A percentile compares a stretch with the other conserved stretches of the same genome.
phyloP scores from a whole-genome alignment of 2,113 vertebrate species.

The Platichthys flesus region DNA sequence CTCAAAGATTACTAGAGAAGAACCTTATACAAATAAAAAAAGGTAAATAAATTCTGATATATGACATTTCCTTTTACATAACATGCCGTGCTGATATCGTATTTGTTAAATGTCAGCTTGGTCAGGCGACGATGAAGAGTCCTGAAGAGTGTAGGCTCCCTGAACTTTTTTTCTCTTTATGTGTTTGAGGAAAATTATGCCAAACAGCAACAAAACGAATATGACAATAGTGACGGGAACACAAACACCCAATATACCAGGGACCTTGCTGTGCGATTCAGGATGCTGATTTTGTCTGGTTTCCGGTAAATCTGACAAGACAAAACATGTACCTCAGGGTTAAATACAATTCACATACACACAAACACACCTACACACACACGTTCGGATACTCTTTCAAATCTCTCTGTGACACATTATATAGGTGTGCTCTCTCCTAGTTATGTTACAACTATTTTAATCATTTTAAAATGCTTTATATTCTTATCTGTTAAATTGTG shows the following conservation, averaged over 20 bases:
- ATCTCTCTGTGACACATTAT: too few species aligned
- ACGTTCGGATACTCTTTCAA: too few species aligned
- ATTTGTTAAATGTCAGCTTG: too few species aligned
- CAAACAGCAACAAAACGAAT: not conserved
- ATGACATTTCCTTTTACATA: too few species aligned
- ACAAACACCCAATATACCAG: not conserved
- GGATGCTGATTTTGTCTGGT: too few species aligned
- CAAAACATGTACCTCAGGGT: not conserved
- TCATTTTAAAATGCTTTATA: too few species aligned
- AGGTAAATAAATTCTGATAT: not conserved
- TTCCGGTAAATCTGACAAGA: not conserved
- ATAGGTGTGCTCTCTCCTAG: too few species aligned
- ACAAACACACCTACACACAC: too few species aligned
- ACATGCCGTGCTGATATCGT: too few species aligned
- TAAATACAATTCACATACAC: not conserved
- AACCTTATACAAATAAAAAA: not conserved
- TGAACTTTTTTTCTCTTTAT: not conserved
- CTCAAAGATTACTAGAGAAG: not conserved
- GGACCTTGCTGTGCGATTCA: accelerated
- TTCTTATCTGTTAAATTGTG: too few species aligned
- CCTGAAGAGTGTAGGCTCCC: too few species aligned
- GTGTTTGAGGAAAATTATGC: not conserved
- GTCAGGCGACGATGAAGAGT: not conserved
- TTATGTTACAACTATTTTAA: too few species aligned
- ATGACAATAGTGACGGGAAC: accelerated